Percentiles rank a stretch among this genome's conserved stretches.
Conservation (phyloP, 2,113 vertebrate genomes). For the Lutjanus erythropterus region DNA sequence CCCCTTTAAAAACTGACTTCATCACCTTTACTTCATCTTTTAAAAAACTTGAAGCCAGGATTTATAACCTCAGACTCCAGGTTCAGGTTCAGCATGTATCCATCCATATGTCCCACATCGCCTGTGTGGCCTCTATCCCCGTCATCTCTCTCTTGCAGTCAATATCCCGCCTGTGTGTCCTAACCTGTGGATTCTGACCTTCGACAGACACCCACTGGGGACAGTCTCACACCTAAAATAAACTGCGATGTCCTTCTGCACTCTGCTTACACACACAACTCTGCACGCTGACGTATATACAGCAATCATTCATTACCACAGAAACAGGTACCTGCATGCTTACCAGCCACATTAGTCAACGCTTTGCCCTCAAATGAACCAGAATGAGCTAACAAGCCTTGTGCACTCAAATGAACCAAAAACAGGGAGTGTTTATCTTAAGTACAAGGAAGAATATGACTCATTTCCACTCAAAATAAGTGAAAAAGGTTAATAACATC, state of each 20-base stretch:
- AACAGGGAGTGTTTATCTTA: neutral
- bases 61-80: neutral
- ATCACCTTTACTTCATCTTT: neutral
- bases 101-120: neutral
- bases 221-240: constrained; percentile 14
- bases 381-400: neutral
- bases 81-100: constrained; percentile 19
- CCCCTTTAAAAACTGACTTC: too few relatives aligned
- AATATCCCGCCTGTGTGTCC: neutral
- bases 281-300: neutral
- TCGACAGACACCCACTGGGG: constrained; percentile 8
- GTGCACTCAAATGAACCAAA: neutral
- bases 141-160: neutral
- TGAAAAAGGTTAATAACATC: constrained; percentile 24
- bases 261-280: constrained; percentile 6
- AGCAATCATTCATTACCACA: neutral
- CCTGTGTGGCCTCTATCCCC: neutral
- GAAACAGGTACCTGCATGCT: neutral
- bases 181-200: constrained; percentile 23
- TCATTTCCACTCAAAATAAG: neutral
- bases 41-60: neutral
- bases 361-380: neutral
- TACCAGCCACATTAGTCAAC: neutral
- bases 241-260: neutral
- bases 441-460: neutral